Evolutionary conservation across 2,888 invertebrate genomes (phyloP).

Genomic region (Lissocephala sabroskyi): DNA sequence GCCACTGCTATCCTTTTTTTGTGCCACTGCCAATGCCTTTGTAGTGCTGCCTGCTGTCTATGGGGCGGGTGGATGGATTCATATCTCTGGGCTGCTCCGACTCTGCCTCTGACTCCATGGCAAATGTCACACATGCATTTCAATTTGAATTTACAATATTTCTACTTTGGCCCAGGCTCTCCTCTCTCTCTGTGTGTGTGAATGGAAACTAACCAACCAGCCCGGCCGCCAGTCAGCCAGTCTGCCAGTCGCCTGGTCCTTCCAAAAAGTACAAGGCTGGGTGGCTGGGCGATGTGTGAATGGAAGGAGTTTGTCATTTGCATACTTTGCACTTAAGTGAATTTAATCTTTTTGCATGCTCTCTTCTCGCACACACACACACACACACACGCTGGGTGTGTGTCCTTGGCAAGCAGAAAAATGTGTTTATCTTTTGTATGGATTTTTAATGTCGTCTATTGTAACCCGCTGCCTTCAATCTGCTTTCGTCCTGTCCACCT

Average conservation of each 20-base stretch:
- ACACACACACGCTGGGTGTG: background rate
- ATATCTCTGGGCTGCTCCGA: background rate
- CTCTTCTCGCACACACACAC: conserved; percentile 1
- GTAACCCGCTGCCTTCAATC: conserved; percentile 8
- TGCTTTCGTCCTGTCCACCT: background rate
- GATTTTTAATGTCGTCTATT: conserved; percentile 30
- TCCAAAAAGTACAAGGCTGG: conserved; percentile 9
- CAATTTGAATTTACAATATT: conserved; percentile 42
- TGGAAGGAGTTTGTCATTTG: conserved; percentile 33
- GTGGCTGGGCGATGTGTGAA: conserved; percentile 8
- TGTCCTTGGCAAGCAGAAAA: conserved; percentile 23
- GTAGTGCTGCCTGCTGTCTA: background rate
- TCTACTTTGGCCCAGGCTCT: conserved; percentile 8
- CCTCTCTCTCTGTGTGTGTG: background rate
- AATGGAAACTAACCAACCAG: background rate
- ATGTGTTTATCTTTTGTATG: conserved; percentile 29
- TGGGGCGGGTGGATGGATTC: too few species aligned
- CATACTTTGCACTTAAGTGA: conserved; percentile 41
- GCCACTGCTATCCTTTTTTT: conserved; percentile 5
- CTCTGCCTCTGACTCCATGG: conserved; percentile 14
- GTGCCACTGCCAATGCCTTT: background rate
- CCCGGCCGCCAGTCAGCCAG: conserved; percentile 1
- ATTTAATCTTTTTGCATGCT: conserved; percentile 32
- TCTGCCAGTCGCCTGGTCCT: too few species aligned
- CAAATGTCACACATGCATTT: conserved; percentile 34